Percentiles rank a stretch among this genome's conserved stretches.
phyloP scores from a whole-genome alignment of 2,888 invertebrate genomes.

The Phragmatobia fuliginosa region DNA sequence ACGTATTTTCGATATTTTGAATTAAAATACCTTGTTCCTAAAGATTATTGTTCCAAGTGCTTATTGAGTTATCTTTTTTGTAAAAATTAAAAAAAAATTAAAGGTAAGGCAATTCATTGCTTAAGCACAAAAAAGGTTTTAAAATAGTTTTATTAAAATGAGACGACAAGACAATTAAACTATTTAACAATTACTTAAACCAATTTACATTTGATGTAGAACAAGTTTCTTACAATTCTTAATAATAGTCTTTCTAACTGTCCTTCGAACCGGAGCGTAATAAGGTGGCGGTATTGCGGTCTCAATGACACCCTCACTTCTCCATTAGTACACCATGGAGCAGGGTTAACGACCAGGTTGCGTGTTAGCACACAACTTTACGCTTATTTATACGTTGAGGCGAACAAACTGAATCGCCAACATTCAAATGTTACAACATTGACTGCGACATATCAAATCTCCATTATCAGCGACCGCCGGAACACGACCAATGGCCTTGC shows the following conservation, averaged over 20 bases:
- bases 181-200: constrained; percentile 28
- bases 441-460: constrained; percentile 81
- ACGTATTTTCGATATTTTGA: no score
- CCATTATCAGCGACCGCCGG: constrained; percentile 71
- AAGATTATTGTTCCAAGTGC: no score
- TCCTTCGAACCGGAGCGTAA: constrained; percentile 57
- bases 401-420: constrained; percentile 71
- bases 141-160: no score
- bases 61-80: no score
- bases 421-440: constrained; percentile 73
- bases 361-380: constrained; percentile 79
- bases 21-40: no score
- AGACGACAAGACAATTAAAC: neutral
- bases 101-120: neutral
- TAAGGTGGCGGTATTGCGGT: constrained; percentile 72
- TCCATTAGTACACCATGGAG: constrained; percentile 76
- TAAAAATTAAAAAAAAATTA: no score
- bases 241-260: constrained; percentile 72
- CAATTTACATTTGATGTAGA: constrained; percentile 18
- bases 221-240: constrained; percentile 58
- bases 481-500: constrained; percentile 51
- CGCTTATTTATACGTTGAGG: constrained; percentile 82
- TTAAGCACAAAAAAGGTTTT: no score
- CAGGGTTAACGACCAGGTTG: constrained; percentile 83
- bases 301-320: constrained; percentile 78